Conservation (phyloP, 53 echinoderm and acorn worm species). For the Arbacia lixula region DNA sequence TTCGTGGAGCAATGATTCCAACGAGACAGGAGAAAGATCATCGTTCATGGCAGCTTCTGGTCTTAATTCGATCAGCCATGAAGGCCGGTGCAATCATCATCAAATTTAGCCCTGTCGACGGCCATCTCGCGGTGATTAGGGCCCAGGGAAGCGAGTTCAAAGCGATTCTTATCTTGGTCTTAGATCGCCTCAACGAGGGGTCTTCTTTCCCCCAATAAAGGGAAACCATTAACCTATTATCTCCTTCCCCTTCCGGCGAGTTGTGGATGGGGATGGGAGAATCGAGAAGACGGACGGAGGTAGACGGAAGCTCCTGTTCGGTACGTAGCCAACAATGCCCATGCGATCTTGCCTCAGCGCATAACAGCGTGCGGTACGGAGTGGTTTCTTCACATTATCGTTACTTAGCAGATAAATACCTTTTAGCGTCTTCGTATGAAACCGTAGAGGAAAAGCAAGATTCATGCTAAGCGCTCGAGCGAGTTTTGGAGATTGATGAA, state of each 20-base stretch:
- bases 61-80: slow-evolving; percentile 41
- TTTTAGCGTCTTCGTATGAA: too few species aligned
- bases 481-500: too few species aligned
- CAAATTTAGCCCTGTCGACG: slow-evolving; percentile 43
- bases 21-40: slow-evolving; percentile 13
- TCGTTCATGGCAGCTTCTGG: slow-evolving; percentile 37
- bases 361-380: neutral
- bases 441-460: too few species aligned
- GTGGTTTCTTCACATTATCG: slow-evolving; percentile 12
- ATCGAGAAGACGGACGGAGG: neutral
- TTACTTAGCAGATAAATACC: slow-evolving; percentile 10
- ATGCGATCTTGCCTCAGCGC: neutral
- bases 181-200: slow-evolving; percentile 23
- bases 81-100: slow-evolving; percentile 52
- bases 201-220: slow-evolving; percentile 37
- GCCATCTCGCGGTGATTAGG: slow-evolving; percentile 30
- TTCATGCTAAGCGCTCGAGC: too few species aligned
- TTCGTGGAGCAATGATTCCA: too few species aligned
- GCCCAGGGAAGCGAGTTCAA: slow-evolving; percentile 47
- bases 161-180: slow-evolving; percentile 5
- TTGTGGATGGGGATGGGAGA: slow-evolving; percentile 1
- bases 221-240: slow-evolving; percentile 51
- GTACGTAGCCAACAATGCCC: too few species aligned
- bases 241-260: slow-evolving; percentile 40
- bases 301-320: too few species aligned